Percentiles rank a stretch among this genome's conserved stretches.
Evolutionary conservation across 2,888 invertebrate genomes (phyloP).

Genomic region (Drosophila antonietae): DNA sequence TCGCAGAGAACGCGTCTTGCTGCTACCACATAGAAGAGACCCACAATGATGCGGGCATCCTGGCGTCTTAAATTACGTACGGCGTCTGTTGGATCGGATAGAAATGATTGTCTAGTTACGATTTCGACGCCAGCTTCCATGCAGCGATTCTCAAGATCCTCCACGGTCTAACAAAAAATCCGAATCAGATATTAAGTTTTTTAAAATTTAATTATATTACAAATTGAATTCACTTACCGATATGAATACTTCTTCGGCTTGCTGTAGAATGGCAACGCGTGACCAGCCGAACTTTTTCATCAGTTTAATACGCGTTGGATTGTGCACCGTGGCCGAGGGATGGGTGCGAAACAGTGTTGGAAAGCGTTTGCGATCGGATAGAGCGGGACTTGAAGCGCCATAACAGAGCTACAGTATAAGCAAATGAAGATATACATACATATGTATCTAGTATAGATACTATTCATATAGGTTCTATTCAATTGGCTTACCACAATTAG

Average conservation of each 20-base stretch:
- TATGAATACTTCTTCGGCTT: slow-evolving; percentile 99
- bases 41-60: slow-evolving; percentile 99
- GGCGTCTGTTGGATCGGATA: slow-evolving; percentile 98
- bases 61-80: slow-evolving; percentile 97
- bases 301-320: slow-evolving; percentile 97
- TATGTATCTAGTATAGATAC: neutral
- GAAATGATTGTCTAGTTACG: slow-evolving; percentile 97
- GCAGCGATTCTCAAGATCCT: slow-evolving; percentile 97
- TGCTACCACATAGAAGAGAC: slow-evolving; percentile 98
- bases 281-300: slow-evolving; percentile 99
- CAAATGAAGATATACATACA: neutral
- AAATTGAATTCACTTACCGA: slow-evolving; percentile 87
- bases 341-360: slow-evolving; percentile 99
- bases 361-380: slow-evolving; percentile 98
- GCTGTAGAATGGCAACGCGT: slow-evolving; percentile 97
- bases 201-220: no score
- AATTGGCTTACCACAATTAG: slow-evolving; percentile 94
- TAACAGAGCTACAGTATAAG: slow-evolving; percentile 92
- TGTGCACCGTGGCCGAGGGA: slow-evolving; percentile 99
- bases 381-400: slow-evolving; percentile 98
- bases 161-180: slow-evolving; percentile 91
- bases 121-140: slow-evolving; percentile 97
- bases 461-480: neutral
- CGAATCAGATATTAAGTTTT: neutral
- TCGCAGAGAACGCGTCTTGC: slow-evolving; percentile 98